phyloP scores from a whole-genome alignment of 2,888 invertebrate species.

The Caenorhabditis doughertyi region DNA sequence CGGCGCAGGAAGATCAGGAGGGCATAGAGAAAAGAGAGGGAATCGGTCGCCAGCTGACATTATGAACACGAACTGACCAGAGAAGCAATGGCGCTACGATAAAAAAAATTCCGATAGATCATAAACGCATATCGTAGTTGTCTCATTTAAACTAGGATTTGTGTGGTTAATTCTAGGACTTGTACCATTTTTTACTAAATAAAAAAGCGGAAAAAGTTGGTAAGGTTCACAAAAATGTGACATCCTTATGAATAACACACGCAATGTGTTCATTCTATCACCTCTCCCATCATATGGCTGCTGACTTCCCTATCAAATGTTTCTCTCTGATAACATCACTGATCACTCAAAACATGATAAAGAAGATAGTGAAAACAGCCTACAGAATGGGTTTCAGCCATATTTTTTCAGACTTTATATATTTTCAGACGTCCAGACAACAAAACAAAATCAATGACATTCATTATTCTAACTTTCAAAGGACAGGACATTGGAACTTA shows the following conservation, averaged over 20 bases:
- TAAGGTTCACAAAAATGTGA: neutral
- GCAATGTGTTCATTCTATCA: constrained; percentile 6
- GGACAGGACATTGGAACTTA: neutral
- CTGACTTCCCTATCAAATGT: constrained; percentile 24
- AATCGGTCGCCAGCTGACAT: too few species aligned
- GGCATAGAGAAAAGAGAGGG: neutral
- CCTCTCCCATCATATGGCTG: constrained; percentile 44
- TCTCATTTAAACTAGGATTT: too few species aligned
- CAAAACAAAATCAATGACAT: neutral
- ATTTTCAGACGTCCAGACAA: neutral
- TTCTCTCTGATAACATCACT: constrained; percentile 49
- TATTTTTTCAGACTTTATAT: neutral
- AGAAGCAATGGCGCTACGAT: too few species aligned
- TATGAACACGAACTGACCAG: too few species aligned
- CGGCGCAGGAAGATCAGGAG: neutral
- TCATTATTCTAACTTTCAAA: neutral
- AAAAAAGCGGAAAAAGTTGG: neutral
- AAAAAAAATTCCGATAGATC: too few species aligned
- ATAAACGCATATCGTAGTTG: too few species aligned
- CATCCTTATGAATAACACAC: neutral
- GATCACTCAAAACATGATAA: constrained; percentile 6
- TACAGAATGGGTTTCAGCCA: neutral
- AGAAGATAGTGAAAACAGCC: neutral
- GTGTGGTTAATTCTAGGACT: too few species aligned
- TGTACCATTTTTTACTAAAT: too few species aligned